phyloP scores from a whole-genome alignment of 2,888 invertebrate genomes.

The Himalopsyche kuldschensis region DNA sequence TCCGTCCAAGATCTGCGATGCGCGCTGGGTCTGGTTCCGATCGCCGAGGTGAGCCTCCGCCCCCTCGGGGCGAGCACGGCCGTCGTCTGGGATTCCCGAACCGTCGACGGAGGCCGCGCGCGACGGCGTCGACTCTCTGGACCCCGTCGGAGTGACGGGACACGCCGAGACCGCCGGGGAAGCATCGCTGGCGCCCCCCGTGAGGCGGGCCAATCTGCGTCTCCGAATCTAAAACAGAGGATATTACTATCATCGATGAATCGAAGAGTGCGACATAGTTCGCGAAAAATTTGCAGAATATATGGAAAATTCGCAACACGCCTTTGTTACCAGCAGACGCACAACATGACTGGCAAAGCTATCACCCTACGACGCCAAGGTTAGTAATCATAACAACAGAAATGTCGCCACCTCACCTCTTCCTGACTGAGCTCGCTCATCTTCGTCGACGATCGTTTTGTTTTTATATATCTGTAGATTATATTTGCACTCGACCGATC shows the following conservation, averaged over 20 bases:
- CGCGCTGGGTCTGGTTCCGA: slow-evolving; percentile 21
- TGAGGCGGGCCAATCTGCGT: slow-evolving; percentile 72
- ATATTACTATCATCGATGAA: background rate
- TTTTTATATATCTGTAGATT: background rate
- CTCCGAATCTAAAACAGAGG: slow-evolving; percentile 66
- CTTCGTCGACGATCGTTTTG: background rate
- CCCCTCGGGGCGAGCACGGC: slow-evolving; percentile 45
- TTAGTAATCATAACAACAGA: slow-evolving; percentile 42
- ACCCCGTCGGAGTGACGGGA: slow-evolving; percentile 47
- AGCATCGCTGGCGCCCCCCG: slow-evolving; percentile 58
- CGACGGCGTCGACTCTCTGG: slow-evolving; percentile 44
- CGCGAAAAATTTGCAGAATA: background rate
- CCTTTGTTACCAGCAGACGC: slow-evolving; percentile 23
- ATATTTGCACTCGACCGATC: background rate
- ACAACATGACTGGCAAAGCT: slow-evolving; percentile 38
- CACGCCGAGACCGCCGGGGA: slow-evolving; percentile 53
- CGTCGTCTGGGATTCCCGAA: slow-evolving; percentile 45
- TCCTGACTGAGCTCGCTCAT: slow-evolving; percentile 89
- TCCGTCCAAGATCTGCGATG: slow-evolving; percentile 7
- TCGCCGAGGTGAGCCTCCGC: slow-evolving; percentile 47
- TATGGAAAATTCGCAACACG: slow-evolving; percentile 7
- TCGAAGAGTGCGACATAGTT: background rate
- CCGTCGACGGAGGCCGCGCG: slow-evolving; percentile 43
- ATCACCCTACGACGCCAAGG: slow-evolving; percentile 48
- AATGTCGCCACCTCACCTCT: slow-evolving; percentile 68